Evolutionary conservation across 2,113 vertebrate species (phyloP).

Genomic region (Gymnarchus niloticus): DNA sequence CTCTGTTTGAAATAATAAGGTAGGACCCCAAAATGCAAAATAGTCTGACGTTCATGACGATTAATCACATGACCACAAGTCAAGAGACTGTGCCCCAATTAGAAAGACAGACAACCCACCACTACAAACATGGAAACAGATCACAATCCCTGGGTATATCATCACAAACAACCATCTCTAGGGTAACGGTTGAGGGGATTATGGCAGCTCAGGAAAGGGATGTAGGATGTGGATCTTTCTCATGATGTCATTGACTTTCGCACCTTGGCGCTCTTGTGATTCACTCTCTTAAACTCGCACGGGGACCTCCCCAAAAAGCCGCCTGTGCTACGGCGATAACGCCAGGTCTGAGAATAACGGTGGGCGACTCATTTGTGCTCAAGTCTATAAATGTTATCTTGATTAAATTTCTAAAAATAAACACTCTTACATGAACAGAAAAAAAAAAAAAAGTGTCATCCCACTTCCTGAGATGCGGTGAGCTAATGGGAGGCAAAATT

Average conservation of each 20-base stretch:
- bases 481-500: not conserved
- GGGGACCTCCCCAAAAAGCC: not conserved
- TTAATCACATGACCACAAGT: constrained; percentile 5
- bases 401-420: not conserved
- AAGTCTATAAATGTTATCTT: constrained; percentile 17
- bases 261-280: constrained; percentile 15
- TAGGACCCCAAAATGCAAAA: not conserved
- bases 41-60: not conserved
- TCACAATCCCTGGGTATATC: not conserved
- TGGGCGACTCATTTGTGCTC: constrained; percentile 10
- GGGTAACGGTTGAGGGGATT: not conserved
- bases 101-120: not conserved
- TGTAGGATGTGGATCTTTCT: not conserved
- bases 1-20: not conserved
- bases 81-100: too few species aligned
- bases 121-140: not conserved
- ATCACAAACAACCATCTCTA: too few species aligned
- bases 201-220: too few species aligned
- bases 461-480: not conserved
- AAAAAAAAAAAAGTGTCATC: not conserved
- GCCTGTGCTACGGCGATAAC: not conserved
- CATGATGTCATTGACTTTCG: not conserved
- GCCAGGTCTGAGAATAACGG: not conserved
- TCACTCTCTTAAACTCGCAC: not conserved
- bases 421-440: constrained; percentile 4